phyloP scores from a whole-genome alignment of 2,888 invertebrate genomes.

The Ophion ventricosus region DNA sequence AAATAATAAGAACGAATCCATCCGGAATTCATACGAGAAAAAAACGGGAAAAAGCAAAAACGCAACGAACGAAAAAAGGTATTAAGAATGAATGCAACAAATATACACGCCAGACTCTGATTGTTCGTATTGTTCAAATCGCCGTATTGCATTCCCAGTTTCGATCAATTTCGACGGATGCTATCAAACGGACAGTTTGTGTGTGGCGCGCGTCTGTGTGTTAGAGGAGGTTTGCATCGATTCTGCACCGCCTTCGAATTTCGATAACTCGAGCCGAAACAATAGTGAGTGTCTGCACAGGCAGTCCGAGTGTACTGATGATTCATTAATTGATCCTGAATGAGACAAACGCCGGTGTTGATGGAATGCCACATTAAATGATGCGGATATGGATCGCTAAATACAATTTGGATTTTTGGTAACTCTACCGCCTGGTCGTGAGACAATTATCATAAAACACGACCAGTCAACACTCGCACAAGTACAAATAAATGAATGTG shows the following conservation, averaged over 20 bases:
- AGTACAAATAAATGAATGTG: no score
- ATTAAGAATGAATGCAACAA: slow-evolving; percentile 1
- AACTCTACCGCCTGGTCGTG: not conserved
- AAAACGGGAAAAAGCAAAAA: not conserved
- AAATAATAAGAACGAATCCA: slow-evolving; percentile 3
- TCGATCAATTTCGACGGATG: slow-evolving; percentile 14
- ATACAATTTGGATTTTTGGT: not conserved
- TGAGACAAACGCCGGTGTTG: slow-evolving; percentile 52
- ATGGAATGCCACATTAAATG: slow-evolving; percentile 24
- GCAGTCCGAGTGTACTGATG: slow-evolving; percentile 39
- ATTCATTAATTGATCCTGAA: slow-evolving; percentile 54
- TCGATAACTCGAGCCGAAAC: slow-evolving; percentile 57
- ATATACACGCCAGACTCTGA: slow-evolving; percentile 32
- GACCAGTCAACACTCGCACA: not conserved
- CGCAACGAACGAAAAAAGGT: not conserved
- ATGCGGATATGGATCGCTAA: not conserved
- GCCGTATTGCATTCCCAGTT: slow-evolving; percentile 42
- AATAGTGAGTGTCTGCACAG: slow-evolving; percentile 47
- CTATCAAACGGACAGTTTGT: slow-evolving; percentile 12
- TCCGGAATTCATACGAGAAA: slow-evolving; percentile 7
- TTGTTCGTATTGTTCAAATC: slow-evolving; percentile 56
- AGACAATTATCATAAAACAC: not conserved
- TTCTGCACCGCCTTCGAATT: slow-evolving; percentile 60
- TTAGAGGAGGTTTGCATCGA: slow-evolving; percentile 35
- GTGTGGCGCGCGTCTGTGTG: not conserved